Base-by-base conservation (phyloP, 2,888 invertebrate species). In the Caenorhabditis angaria region DNA sequence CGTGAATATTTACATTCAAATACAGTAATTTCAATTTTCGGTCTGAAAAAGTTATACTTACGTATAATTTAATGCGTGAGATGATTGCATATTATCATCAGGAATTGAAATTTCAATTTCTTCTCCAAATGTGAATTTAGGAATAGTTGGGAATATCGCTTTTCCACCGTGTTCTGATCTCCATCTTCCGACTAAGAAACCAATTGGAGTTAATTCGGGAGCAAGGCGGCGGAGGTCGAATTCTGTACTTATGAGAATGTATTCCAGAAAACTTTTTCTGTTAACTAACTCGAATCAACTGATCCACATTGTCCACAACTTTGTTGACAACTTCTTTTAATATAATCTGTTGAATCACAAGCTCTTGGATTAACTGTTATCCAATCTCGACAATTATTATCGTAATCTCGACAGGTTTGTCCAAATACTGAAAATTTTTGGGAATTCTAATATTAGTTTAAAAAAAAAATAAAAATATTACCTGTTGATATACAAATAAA, bases 111-210 rank as follows among this genome's bases (percentile, higher is more conserved):
- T 83, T 56, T 84, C 82, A 51, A 87, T 77, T 68, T 88, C 82
- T 65, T 87, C 87, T 27, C 87, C 87, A 55, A 86, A 87, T 18
- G 85, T 88, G 71, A 87, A 87, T 64, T 86, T 86, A 5, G 87
- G 87, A 51, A 87, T 87, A 8, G 87, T 85, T 12, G 86, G 85
- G 71, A 86, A 86, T 22, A 80, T 69, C 14, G 82, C 82, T 63
- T 85, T 85, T 64, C 85, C 85, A 27, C 82, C 82, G 63, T 87
- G 87, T 64, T 87, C 87, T 5, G 83, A 84, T n/a, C 87, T 70
- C 87, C 87, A 87, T 60, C 80, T 82, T 28, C 87, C 87, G 14
- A 87, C 78, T n/a, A 87, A 73, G 62, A 80, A 87, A 1, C 81
- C 78, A 53, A 87, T 64, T 8, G 84, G 83, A 24, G 77, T 76